Conservation (phyloP, 2,113 vertebrate genomes). For the Actenoides lindsayi region DNA sequence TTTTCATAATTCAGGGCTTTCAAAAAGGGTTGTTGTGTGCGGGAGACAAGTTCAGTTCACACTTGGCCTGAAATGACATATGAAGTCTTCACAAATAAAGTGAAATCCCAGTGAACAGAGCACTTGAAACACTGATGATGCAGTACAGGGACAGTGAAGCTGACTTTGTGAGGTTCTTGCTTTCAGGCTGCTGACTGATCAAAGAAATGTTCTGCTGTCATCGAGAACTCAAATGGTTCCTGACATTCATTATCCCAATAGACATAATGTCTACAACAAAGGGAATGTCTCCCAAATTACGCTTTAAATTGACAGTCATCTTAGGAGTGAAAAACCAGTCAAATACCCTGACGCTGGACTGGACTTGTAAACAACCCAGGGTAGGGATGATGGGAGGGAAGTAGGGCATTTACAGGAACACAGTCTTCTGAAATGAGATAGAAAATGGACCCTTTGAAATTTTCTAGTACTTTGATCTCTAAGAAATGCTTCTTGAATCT, state of each 20-base stretch:
- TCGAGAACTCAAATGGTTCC: background rate
- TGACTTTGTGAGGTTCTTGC: background rate
- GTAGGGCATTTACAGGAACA: background rate
- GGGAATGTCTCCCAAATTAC: background rate
- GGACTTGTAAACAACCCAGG: background rate
- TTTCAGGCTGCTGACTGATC: background rate
- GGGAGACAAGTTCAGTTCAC: background rate
- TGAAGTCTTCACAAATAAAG: background rate
- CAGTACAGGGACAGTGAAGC: background rate
- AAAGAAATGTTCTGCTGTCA: background rate
- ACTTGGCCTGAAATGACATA: background rate
- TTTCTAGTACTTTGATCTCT: slow-evolving; percentile 47
- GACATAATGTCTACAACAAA: background rate
- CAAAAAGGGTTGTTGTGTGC: background rate
- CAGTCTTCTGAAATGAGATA: background rate
- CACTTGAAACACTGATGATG: background rate
- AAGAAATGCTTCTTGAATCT: slow-evolving; percentile 72
- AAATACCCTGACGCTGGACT: background rate
- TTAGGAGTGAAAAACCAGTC: background rate
- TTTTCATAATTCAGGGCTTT: background rate
- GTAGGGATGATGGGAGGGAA: background rate
- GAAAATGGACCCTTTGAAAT: background rate
- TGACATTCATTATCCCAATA: background rate
- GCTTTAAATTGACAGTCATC: background rate
- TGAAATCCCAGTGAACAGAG: background rate